Percentiles rank a stretch among this genome's conserved stretches.
Conservation (phyloP, 2,797 vertebrate genomes). For the Macroramphosus scolopax region DNA sequence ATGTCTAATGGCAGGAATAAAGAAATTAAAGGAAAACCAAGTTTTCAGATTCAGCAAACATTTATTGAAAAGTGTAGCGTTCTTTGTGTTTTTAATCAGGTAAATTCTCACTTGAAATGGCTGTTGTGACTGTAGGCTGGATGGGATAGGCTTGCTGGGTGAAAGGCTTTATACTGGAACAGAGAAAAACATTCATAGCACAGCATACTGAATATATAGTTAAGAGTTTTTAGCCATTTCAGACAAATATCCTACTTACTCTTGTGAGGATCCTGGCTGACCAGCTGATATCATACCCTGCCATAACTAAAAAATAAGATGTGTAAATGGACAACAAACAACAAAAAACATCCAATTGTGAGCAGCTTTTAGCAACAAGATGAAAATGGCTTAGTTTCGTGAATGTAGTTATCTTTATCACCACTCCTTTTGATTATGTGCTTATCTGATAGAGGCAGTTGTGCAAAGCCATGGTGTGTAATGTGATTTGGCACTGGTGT, state of each 20-base stretch:
- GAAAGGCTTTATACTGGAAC: constrained; percentile 95
- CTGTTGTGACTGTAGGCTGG: constrained; percentile 91
- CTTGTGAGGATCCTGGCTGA: constrained; percentile 98
- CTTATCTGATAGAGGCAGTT: constrained; percentile 77
- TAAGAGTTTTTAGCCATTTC: not conserved
- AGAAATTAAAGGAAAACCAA: no score
- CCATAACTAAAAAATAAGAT: constrained; percentile 89
- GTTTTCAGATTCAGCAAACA: no score
- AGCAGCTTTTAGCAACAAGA: constrained; percentile 53
- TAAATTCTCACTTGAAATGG: constrained; percentile 89
- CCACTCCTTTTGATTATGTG: constrained; percentile 66
- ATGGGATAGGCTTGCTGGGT: constrained; percentile 95
- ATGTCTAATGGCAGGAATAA: no score
- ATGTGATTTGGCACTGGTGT: constrained; percentile 71
- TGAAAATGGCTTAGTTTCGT: constrained; percentile 51
- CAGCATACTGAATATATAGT: no score
- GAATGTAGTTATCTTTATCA: constrained; percentile 70
- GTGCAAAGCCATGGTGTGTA: constrained; percentile 71
- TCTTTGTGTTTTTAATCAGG: not conserved
- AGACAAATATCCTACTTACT: constrained; percentile 82
- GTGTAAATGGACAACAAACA: constrained; percentile 57
- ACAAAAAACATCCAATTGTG: constrained; percentile 35
- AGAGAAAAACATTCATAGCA: constrained; percentile 28
- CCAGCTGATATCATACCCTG: constrained; percentile 96
- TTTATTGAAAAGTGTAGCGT: no score